Percentiles rank a stretch among this genome's conserved stretches.
phyloP scores from a whole-genome alignment of 2,113 vertebrate species.

The Hassar affinis region DNA sequence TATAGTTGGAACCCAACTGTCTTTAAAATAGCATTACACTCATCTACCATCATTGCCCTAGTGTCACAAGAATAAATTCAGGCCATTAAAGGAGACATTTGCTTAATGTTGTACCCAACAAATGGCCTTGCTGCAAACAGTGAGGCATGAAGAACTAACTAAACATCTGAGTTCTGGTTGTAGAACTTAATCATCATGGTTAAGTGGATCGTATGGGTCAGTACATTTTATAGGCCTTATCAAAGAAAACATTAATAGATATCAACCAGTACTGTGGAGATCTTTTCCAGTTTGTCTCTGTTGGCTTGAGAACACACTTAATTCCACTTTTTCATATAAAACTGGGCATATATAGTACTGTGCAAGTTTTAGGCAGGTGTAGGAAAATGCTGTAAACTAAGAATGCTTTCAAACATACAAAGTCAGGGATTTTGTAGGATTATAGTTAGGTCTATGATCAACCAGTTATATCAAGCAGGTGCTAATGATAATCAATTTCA shows the following conservation, averaged over 20 bases:
- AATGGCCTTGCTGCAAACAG: background rate
- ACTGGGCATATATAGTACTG: no score
- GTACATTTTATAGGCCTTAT: background rate
- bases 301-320: background rate
- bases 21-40: slow-evolving; percentile 22
- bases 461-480: no score
- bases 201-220: background rate
- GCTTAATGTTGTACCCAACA: background rate
- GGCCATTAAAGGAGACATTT: slow-evolving; percentile 8
- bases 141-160: slow-evolving; percentile 8
- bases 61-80: slow-evolving; percentile 1
- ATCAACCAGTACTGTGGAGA: background rate
- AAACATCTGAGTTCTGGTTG: background rate
- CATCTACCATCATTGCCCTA: background rate
- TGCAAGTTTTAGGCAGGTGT: no score
- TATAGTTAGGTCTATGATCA: no score
- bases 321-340: background rate
- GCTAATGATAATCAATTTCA: no score
- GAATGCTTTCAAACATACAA: no score
- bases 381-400: no score
- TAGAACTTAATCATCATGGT: background rate
- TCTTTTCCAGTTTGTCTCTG: background rate
- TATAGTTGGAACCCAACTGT: background rate
- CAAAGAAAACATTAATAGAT: background rate
- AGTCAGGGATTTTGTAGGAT: no score